Evolutionary conservation across 2,113 vertebrate genomes (phyloP).

Genomic region (Polypterus senegalus): DNA sequence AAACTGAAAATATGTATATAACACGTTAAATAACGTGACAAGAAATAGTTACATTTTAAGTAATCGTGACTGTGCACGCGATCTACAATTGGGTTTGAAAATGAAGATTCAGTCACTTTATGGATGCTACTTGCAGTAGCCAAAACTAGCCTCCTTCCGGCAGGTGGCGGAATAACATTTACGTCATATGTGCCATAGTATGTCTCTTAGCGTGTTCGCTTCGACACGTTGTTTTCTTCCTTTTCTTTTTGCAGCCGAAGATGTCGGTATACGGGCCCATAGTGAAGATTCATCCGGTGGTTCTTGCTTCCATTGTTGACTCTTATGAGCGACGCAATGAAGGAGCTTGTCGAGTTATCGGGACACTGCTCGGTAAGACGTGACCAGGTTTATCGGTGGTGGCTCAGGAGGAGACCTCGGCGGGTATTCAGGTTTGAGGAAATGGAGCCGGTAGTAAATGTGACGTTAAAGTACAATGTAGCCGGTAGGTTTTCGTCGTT

Average conservation of each 20-base stretch:
- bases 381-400: not conserved
- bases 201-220: too few species aligned
- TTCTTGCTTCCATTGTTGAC: constrained; percentile 82
- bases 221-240: not conserved
- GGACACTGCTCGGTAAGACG: constrained; percentile 74
- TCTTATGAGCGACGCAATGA: constrained; percentile 90
- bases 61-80: too few species aligned
- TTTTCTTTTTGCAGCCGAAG: constrained; percentile 31
- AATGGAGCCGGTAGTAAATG: not conserved
- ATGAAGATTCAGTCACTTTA: too few species aligned
- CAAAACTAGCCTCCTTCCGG: too few species aligned
- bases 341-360: constrained; percentile 82
- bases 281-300: constrained; percentile 85
- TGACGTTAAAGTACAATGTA: not conserved
- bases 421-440: not conserved
- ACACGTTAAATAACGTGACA: too few species aligned
- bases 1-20: too few species aligned
- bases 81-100: too few species aligned
- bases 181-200: too few species aligned
- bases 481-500: not conserved
- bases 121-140: too few species aligned
- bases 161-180: too few species aligned
- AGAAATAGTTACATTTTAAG: too few species aligned
- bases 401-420: not conserved
- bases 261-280: constrained; percentile 78